phyloP scores from a whole-genome alignment of 1,140 invertebrate species.

The Orchesella cincta region DNA sequence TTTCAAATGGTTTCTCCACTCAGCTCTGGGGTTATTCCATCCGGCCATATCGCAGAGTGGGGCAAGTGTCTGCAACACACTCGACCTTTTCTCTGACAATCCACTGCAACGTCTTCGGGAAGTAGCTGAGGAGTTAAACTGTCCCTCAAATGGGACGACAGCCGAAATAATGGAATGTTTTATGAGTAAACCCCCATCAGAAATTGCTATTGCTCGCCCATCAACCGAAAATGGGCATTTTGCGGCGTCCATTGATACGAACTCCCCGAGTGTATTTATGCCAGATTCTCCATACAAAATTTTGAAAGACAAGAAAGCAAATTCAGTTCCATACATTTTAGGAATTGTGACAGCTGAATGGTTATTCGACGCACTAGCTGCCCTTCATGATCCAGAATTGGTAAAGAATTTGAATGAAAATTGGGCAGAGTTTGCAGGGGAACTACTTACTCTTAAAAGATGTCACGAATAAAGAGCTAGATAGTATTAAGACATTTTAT shows the following conservation, averaged over 20 bases:
- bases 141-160: background rate
- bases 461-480: background rate
- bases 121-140: slow-evolving; percentile 11
- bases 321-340: slow-evolving; percentile 33
- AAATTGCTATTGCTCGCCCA: slow-evolving; percentile 17
- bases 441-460: background rate
- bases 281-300: slow-evolving; percentile 34
- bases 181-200: background rate
- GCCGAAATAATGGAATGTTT: slow-evolving; percentile 29
- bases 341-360: slow-evolving; percentile 36
- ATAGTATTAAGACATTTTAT: background rate
- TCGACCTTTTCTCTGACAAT: background rate
- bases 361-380: background rate
- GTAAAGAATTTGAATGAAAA: background rate
- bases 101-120: background rate
- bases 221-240: background rate
- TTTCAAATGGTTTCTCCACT: slow-evolving; percentile 38
- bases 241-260: background rate
- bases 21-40: slow-evolving; percentile 54
- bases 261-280: slow-evolving; percentile 17
- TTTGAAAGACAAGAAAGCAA: slow-evolving; percentile 13
- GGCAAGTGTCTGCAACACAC: background rate
- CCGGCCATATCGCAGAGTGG: slow-evolving; percentile 57
- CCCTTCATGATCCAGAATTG: background rate
- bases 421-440: background rate